These are phyloP conservation scores for Oncorhynchus mykiss DNA, from an alignment of 2,113 vertebrate species.

Conservation along the genomic window DNA sequence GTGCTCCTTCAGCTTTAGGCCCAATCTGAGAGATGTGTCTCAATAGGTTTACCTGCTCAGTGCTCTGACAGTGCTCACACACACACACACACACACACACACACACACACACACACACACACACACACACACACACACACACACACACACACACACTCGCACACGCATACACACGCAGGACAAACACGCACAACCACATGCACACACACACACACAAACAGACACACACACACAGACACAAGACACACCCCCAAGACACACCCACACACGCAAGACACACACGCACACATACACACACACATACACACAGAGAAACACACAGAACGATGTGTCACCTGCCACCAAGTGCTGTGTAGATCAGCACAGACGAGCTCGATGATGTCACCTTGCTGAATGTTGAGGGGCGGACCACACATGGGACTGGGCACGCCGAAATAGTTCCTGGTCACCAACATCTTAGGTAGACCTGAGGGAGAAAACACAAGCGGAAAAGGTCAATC, in stretches of 20 bases:
- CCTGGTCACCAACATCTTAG: conserved; percentile 90
- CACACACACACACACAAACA: too few relatives aligned
- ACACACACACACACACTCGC: too few relatives aligned
- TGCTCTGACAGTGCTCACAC: too few relatives aligned
- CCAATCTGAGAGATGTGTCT: too few relatives aligned
- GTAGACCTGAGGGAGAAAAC: conserved; percentile 75
- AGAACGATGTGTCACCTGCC: conserved; percentile 81
- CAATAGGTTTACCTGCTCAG: too few relatives aligned
- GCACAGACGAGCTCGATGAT: conserved; percentile 87
- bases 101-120: too few relatives aligned
- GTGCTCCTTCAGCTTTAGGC: too few relatives aligned
- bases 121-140: too few relatives aligned
- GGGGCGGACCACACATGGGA: conserved; percentile 79
- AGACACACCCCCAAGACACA: not conserved
- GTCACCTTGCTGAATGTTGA: conserved; percentile 87
- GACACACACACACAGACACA: too few relatives aligned
- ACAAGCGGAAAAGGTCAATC: not conserved
- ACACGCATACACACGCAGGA: too few relatives aligned
- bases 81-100: too few relatives aligned
- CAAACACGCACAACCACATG: too few relatives aligned
- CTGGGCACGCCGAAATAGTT: conserved; percentile 84
- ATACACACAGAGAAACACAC: not conserved
- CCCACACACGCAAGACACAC: not conserved
- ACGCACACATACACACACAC: not conserved
- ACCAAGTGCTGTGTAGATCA: conserved; percentile 89